Evolutionary conservation across 2,113 vertebrate species (phyloP).

Genomic region (Pollachius pollachius): DNA sequence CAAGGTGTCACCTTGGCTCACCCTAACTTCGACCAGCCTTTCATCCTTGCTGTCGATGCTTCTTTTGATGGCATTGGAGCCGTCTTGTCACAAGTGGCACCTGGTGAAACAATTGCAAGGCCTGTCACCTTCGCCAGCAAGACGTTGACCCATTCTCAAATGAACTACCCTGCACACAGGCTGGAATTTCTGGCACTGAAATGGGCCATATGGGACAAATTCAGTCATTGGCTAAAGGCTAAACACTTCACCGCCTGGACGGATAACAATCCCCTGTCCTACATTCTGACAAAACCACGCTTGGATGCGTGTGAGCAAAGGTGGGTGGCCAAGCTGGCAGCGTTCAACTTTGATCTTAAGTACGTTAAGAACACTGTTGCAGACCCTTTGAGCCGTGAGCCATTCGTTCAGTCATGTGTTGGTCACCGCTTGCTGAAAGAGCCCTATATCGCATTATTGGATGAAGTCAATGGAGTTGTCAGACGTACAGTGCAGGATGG

Average conservation of each 20-base stretch:
- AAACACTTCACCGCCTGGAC: neutral
- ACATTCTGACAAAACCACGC: conserved; percentile 19
- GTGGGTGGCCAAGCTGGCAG: conserved; percentile 23
- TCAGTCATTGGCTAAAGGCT: conserved; percentile 22
- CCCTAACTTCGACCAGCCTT: conserved; percentile 19
- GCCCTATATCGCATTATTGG: conserved; percentile 14
- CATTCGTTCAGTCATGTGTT: too few species aligned
- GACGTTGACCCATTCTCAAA: neutral
- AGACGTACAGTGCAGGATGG: conserved; percentile 15
- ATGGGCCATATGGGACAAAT: too few species aligned
- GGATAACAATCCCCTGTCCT: conserved; percentile 1
- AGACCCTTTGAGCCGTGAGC: too few species aligned
- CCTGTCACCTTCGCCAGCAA: conserved; percentile 26
- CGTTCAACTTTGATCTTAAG: conserved; percentile 21
- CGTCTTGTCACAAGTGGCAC: too few species aligned
- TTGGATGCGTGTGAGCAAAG: conserved; percentile 23
- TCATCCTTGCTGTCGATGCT: conserved; percentile 30
- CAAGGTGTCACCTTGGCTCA: conserved; percentile 19
- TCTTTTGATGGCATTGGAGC: conserved; percentile 25
- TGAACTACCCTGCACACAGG: conserved; percentile 26
- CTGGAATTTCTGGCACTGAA: conserved; percentile 15
- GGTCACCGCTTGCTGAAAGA: conserved; percentile 16
- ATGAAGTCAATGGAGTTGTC: conserved; percentile 9
- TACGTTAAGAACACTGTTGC: too few species aligned
- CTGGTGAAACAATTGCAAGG: conserved; percentile 2